A percentile compares a stretch with the other conserved stretches of the same genome.
Evolutionary conservation across 2,888 invertebrate species (phyloP).

Genomic region (Apocheima hispidaria): DNA sequence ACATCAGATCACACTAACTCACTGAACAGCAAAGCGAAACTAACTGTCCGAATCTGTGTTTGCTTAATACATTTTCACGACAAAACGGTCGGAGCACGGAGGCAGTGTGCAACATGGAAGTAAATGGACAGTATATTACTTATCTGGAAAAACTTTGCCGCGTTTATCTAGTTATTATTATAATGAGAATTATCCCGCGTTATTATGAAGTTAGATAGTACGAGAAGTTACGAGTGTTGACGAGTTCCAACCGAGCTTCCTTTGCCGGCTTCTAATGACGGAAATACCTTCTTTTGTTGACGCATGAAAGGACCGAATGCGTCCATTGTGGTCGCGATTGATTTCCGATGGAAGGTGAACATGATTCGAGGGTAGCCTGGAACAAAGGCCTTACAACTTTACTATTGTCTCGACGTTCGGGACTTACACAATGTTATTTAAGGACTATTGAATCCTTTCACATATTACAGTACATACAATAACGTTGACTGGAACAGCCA

Average conservation of each 20-base stretch:
- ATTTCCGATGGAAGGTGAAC: slow-evolving; percentile 11
- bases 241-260: not conserved
- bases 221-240: not conserved
- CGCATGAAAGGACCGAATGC: slow-evolving; percentile 23
- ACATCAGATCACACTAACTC: no score
- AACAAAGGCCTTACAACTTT: slow-evolving; percentile 17
- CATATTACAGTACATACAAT: not conserved
- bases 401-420: slow-evolving; percentile 7
- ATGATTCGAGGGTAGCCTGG: slow-evolving; percentile 1
- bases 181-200: no score
- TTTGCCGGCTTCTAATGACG: slow-evolving; percentile 6
- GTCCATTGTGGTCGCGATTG: slow-evolving; percentile 13
- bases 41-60: no score
- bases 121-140: no score
- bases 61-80: no score
- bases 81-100: no score
- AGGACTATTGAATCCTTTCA: not conserved
- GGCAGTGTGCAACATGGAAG: no score
- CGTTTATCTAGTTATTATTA: no score
- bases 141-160: no score
- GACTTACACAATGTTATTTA: slow-evolving; percentile 4
- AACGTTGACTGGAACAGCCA: no score
- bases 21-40: no score
- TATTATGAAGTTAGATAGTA: no score
- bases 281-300: slow-evolving; percentile 16